Conservation (phyloP, 2,113 vertebrate genomes). For the Oncorhynchus masou region DNA sequence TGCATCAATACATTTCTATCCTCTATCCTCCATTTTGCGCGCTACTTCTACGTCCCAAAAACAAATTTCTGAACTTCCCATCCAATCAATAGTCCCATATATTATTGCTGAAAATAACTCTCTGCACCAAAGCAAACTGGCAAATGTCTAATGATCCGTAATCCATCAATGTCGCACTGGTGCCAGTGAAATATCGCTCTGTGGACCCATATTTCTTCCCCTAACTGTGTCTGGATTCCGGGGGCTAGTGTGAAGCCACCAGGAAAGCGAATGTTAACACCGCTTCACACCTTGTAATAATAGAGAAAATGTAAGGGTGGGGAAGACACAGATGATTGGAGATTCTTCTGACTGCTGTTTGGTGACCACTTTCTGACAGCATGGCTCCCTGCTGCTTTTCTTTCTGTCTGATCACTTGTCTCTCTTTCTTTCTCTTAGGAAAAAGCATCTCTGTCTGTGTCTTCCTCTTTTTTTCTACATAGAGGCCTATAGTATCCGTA, state of each 20-base stretch:
- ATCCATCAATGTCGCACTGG: constrained; percentile 70
- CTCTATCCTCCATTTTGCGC: constrained; percentile 26
- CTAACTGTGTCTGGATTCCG: constrained; percentile 34
- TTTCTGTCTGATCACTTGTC: too few species aligned
- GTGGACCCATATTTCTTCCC: constrained; percentile 53
- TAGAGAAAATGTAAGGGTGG: constrained; percentile 51
- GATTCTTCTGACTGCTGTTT: constrained; percentile 26
- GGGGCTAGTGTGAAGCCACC: constrained; percentile 38
- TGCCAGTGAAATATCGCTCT: constrained; percentile 66
- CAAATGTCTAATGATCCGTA: constrained; percentile 74
- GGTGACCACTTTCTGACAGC: not conserved
- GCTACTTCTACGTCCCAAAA: constrained; percentile 30
- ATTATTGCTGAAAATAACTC: constrained; percentile 72
- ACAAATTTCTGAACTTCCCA: constrained; percentile 31
- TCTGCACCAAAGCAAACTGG: constrained; percentile 65
- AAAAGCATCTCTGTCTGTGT: too few species aligned
- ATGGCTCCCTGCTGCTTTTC: too few species aligned
- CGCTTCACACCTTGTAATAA: constrained; percentile 64
- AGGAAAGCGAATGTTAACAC: constrained; percentile 59
- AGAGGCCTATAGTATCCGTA: too few species aligned
- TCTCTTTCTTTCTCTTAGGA: too few species aligned
- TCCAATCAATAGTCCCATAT: constrained; percentile 57
- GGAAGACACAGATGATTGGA: constrained; percentile 51
- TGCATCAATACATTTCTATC: not conserved
- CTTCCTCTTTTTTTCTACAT: too few species aligned